Evolutionary conservation across 2,797 vertebrate species (phyloP).

Genomic region (Oreochromis mossambicus): DNA sequence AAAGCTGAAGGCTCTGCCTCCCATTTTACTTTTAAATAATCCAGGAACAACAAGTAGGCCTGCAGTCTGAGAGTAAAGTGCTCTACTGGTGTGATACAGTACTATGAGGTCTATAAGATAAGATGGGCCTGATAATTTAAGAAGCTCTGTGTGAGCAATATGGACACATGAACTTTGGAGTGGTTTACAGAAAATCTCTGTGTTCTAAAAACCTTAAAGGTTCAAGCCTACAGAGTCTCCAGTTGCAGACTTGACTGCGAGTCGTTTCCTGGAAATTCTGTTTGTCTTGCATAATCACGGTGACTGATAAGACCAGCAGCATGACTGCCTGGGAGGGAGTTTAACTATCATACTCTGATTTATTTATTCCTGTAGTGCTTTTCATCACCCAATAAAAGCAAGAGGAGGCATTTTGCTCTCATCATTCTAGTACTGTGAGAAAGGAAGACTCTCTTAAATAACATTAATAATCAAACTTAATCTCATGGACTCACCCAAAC

Average conservation of each 20-base stretch:
- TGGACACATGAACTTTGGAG: neutral
- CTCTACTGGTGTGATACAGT: neutral
- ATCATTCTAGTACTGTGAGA: neutral
- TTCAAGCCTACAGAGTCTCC: neutral
- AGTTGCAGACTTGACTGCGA: neutral
- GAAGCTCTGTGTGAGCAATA: neutral
- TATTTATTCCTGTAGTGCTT: neutral
- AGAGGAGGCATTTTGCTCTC: neutral
- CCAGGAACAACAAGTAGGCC: neutral
- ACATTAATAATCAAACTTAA: neutral
- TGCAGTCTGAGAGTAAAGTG: accelerated
- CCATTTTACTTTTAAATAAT: neutral
- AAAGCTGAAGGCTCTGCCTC: neutral
- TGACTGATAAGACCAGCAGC: accelerated
- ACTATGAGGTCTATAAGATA: neutral
- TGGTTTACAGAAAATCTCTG: neutral
- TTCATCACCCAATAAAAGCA: neutral
- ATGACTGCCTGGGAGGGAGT: accelerated
- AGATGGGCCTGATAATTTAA: neutral
- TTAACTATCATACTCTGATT: neutral
- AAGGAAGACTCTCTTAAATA: neutral
- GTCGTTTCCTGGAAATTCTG: neutral
- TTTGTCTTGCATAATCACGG: neutral
- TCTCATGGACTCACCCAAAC: slow-evolving; percentile 79
- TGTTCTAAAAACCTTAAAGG: neutral